A percentile compares a stretch with the other conserved stretches of the same genome.
These are phyloP conservation scores for Oreohelix idahoensis DNA, from an alignment of 1,140 invertebrate species.

Conservation along the genomic window DNA sequence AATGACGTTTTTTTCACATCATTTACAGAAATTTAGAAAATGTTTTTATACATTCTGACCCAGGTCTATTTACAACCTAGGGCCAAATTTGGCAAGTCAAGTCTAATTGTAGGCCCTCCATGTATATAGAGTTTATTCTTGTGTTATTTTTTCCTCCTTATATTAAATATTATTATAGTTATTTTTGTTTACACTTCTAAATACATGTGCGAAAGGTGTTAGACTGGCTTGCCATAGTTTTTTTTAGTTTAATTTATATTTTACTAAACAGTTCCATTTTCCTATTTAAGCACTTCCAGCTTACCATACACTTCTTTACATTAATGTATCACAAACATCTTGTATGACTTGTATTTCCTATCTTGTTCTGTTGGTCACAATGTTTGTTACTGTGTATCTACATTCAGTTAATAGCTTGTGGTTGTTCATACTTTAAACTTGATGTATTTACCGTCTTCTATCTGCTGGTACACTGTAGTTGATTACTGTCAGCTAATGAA, in stretches of 20 bases:
- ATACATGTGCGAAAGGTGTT: slow-evolving; percentile 43
- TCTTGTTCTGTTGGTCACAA: background rate
- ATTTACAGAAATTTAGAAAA: background rate
- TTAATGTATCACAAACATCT: no score
- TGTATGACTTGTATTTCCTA: no score
- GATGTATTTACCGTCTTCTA: background rate
- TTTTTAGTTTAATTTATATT: background rate
- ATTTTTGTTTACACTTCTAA: slow-evolving; percentile 26
- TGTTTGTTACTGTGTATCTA: background rate
- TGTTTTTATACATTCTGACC: background rate
- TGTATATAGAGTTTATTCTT: slow-evolving; percentile 33
- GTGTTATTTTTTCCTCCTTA: background rate
- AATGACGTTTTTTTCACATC: background rate
- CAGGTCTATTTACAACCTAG: slow-evolving; percentile 37
- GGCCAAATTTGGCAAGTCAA: slow-evolving; percentile 34
- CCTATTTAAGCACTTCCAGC: no score
- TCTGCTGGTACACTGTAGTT: no score
- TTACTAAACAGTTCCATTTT: background rate
- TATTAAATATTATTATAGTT: background rate
- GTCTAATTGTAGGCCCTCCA: slow-evolving; percentile 42
- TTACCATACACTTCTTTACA: background rate
- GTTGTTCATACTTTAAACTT: background rate
- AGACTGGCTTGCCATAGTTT: slow-evolving; percentile 37
- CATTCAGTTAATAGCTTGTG: background rate
- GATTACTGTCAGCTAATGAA: no score